A percentile compares a stretch with the other conserved stretches of the same genome.
Evolutionary conservation across 1,140 invertebrate species (phyloP).

Genomic region (Solenopsis invicta): DNA sequence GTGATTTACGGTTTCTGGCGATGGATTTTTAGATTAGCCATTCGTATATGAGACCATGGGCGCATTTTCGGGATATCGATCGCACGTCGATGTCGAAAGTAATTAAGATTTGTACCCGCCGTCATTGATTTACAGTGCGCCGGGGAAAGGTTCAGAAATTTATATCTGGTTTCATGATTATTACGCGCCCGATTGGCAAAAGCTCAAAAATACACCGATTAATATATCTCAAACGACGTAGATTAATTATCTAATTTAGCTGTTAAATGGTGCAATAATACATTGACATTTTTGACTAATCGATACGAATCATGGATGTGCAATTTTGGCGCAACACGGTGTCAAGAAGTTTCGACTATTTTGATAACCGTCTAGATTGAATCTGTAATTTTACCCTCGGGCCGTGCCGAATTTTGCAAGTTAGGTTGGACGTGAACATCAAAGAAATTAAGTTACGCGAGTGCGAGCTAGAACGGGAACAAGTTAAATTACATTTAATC

Average conservation of each 20-base stretch:
- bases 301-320: neutral
- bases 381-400: constrained; percentile 54
- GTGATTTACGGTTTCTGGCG: constrained; percentile 50
- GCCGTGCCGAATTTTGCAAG: constrained; percentile 47
- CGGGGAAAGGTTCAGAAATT: neutral
- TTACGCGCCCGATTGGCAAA: neutral
- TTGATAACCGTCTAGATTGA: constrained; percentile 54
- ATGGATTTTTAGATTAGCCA: constrained; percentile 57
- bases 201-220: too few relatives aligned
- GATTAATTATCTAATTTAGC: neutral
- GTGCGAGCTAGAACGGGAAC: constrained; percentile 5
- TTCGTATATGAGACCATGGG: neutral
- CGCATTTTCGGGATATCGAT: constrained; percentile 28
- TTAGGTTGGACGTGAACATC: constrained; percentile 43
- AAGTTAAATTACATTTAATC: constrained; percentile 57
- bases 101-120: constrained; percentile 27
- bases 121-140: constrained; percentile 1
- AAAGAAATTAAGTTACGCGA: constrained; percentile 59
- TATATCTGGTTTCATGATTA: neutral
- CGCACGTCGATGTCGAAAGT: neutral
- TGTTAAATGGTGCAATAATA: constrained; percentile 3
- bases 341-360: constrained; percentile 4
- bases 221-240: neutral
- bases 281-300: constrained; percentile 17
- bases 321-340: neutral